These are phyloP conservation scores for Sacculina carcini DNA, from an alignment of 2,888 invertebrate species.

Conservation along the genomic window DNA sequence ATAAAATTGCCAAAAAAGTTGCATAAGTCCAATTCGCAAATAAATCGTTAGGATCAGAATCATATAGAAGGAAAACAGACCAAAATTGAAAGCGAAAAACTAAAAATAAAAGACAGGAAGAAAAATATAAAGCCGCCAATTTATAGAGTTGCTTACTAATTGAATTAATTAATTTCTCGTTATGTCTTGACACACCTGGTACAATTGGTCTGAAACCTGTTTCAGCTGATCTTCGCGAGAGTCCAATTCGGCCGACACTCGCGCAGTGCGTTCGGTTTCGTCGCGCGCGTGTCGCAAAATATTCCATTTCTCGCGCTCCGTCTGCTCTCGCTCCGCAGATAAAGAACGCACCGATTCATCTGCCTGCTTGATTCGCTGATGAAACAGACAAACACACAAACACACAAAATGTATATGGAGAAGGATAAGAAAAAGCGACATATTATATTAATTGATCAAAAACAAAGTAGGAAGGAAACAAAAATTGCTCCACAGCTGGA, in stretches of 20 bases:
- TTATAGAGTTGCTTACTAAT: too few species aligned
- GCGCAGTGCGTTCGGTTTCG: conserved; percentile 61
- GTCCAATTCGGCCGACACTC: conserved; percentile 61
- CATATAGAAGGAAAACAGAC: too few species aligned
- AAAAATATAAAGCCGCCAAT: too few species aligned
- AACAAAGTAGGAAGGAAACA: neutral
- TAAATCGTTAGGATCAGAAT: too few species aligned
- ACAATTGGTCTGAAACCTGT: neutral
- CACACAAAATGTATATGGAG: too few species aligned
- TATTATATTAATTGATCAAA: neutral
- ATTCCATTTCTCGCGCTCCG: conserved; percentile 68
- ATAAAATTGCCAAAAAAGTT: neutral
- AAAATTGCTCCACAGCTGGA: too few species aligned
- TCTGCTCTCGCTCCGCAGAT: conserved; percentile 35
- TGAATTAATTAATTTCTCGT: neutral
- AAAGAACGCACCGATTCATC: conserved; percentile 37
- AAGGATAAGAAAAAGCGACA: neutral
- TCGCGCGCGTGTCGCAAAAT: conserved; percentile 62
- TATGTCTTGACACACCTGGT: neutral
- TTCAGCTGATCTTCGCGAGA: conserved; percentile 52
- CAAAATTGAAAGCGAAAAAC: too few species aligned
- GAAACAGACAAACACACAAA: conserved; percentile 9
- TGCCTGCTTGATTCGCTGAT: conserved; percentile 48
- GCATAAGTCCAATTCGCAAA: neutral
- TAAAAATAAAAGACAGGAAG: too few species aligned